Evolutionary conservation across 2,113 vertebrate genomes (phyloP).

Genomic region (Oceanodroma tethys): DNA sequence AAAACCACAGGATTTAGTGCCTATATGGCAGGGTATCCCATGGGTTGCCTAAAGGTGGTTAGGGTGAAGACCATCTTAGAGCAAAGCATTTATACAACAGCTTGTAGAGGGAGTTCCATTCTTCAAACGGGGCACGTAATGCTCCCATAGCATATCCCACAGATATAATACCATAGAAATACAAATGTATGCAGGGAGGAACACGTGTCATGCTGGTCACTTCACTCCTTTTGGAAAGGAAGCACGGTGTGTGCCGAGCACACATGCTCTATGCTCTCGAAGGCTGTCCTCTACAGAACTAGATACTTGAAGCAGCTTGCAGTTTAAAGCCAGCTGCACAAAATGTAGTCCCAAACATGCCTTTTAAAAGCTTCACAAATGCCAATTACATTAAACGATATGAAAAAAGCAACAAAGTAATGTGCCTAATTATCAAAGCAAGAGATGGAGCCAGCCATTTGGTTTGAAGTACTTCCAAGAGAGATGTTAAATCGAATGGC

Average conservation of each 20-base stretch:
- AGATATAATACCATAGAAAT: neutral
- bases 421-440: conserved; percentile 35
- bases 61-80: neutral
- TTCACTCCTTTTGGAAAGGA: neutral
- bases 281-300: neutral
- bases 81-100: neutral
- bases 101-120: neutral
- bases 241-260: neutral
- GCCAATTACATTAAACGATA: neutral
- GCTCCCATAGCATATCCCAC: neutral
- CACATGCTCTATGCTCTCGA: rapidly evolving
- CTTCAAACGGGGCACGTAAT: rapidly evolving
- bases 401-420: conserved; percentile 19
- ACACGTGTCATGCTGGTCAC: neutral
- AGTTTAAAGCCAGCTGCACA: conserved; percentile 10
- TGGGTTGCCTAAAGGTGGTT: neutral
- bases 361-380: conserved; percentile 31
- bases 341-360: conserved; percentile 8
- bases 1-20: neutral
- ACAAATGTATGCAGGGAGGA: neutral
- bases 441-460: conserved; percentile 21
- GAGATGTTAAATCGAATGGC: conserved; percentile 15
- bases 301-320: neutral
- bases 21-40: neutral
- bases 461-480: conserved; percentile 49